Conservation (phyloP, 2,113 vertebrate genomes). For the Callipepla squamata region DNA sequence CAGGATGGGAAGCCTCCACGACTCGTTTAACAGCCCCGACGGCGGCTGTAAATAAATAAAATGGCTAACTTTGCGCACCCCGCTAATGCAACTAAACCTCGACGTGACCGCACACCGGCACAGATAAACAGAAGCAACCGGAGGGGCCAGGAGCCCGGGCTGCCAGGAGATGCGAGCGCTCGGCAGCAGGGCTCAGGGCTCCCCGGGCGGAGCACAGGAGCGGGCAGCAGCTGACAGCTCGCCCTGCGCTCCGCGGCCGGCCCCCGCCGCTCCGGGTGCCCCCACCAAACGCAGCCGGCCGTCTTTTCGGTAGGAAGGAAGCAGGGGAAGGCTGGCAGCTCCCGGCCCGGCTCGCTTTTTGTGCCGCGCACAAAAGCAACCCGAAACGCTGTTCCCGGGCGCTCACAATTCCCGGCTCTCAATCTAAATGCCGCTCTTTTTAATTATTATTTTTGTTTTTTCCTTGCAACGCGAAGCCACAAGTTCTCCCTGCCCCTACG, state of each 20-base stretch:
- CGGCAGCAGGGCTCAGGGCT: not conserved
- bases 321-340: not conserved
- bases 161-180: not conserved
- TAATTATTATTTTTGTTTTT: no score
- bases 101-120: not conserved
- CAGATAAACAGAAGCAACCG: not conserved
- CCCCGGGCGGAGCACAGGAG: not conserved
- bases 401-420: not conserved
- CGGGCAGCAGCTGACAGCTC: no score
- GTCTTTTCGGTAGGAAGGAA: not conserved
- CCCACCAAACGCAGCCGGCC: not conserved
- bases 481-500: not conserved
- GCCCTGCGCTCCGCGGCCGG: no score
- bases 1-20: slow-evolving; percentile 17
- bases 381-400: not conserved
- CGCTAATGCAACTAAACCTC: not conserved
- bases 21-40: not conserved
- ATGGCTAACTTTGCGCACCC: not conserved
- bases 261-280: no score
- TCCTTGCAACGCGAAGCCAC: no score
- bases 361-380: not conserved
- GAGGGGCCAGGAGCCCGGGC: not conserved
- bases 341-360: no score
- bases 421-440: not conserved
- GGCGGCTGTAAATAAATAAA: not conserved